Percentiles rank a stretch among this genome's conserved stretches.
Evolutionary conservation across 1,140 invertebrate genomes (phyloP).

Genomic region (Bombus difficillimus): DNA sequence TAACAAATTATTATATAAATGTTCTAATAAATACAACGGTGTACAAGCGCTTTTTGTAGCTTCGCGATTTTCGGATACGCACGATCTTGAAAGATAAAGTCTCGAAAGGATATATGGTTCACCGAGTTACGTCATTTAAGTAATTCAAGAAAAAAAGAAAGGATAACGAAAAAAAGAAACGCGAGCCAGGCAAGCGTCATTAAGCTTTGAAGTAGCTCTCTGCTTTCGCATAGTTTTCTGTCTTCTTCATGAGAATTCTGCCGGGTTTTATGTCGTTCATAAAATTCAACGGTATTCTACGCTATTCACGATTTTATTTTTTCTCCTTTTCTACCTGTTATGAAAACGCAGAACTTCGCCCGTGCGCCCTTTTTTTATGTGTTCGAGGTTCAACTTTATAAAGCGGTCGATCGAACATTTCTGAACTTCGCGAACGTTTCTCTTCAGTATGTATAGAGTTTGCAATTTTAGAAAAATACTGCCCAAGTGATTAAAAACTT

Average conservation of each 20-base stretch:
- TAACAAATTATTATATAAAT: no score
- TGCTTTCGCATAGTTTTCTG: neutral
- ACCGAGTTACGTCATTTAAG: neutral
- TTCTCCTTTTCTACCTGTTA: neutral
- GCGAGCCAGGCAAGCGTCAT: neutral
- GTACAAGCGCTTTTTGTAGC: no score
- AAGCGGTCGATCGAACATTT: neutral
- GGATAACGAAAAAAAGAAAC: neutral
- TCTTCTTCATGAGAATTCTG: constrained; percentile 7
- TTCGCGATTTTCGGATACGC: neutral
- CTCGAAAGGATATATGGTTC: neutral
- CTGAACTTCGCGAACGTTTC: neutral
- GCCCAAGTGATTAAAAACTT: neutral
- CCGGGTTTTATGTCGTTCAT: constrained; percentile 17
- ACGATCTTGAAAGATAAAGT: neutral
- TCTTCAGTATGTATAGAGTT: neutral
- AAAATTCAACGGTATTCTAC: neutral
- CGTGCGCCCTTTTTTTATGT: neutral
- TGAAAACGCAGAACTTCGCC: constrained; percentile 5
- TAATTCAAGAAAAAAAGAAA: neutral
- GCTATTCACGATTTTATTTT: neutral
- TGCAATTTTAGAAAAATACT: neutral
- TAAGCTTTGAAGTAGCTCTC: constrained; percentile 15
- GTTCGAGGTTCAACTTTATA: neutral
- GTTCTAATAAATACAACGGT: no score